Base-by-base conservation (phyloP, 2,888 invertebrate genomes). In the Agrochola lota region DNA sequence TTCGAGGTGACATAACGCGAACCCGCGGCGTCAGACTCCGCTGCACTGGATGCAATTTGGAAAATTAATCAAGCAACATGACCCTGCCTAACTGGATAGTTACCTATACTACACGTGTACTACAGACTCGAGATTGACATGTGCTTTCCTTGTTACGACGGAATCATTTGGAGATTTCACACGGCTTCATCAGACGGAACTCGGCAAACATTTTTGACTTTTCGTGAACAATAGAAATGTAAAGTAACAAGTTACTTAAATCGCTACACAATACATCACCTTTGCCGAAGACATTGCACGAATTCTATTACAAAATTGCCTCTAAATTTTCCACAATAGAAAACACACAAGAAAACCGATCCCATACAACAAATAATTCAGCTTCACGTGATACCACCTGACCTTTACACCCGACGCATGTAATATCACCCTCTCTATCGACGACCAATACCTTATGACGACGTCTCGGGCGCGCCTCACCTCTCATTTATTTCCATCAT, bases 21-120 rank as follows among this genome's bases (percentile, higher is more conserved):
- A 52, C 70, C 5, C 30, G n/a, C 46, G 70, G 23, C 67, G 55
- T 73, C 62, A 57, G 55, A n/a, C 23, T 12, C 17, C 49, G 40
- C 71, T 69, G 66, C 52, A 63, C 69, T 70, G 26, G 57, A 57
- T 74, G 85, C 78, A 76, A 77, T 79, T 82, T 81, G 43, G 59
- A 30, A 74, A 74, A 76, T 66, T 67, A 83, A 77, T 81, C 43
- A 55, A 64, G 66, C 62, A 63, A n/a, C 59, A 35, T 17, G 26
- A 12, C 23, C 30, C 40, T 11, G 20, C 17, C n/a, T 26, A 17
- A 63, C 43, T 26, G 35, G 17, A 43, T 40, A 46, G n/a, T 20
- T 55, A n/a, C 8, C 17, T 60, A 17, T 20, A 26, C 59, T 26
- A n/a, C 12, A 40, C 23, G 20, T 57, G n/a, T 30, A n/a, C 17